Percentiles rank a stretch among this genome's conserved stretches.
Conservation (phyloP, 2,888 invertebrate genomes). For the Microctonus aethiopoides region DNA sequence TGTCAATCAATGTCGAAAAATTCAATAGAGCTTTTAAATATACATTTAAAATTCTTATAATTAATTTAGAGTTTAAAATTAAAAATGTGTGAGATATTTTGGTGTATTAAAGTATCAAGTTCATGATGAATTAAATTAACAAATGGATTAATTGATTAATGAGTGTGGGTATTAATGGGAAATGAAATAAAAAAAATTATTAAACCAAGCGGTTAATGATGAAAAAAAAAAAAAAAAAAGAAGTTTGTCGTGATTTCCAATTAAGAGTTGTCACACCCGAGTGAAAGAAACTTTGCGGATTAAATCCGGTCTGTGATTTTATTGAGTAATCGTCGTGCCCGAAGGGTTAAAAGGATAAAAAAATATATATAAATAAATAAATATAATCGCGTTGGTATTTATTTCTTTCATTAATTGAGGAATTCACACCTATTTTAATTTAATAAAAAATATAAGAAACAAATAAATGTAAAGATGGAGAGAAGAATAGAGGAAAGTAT, state of each 20-base stretch:
- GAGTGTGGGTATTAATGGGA: slow-evolving; percentile 33
- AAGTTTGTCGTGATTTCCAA: slow-evolving; percentile 29
- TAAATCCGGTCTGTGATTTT: slow-evolving; percentile 24
- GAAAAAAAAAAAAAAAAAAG: slow-evolving; percentile 11
- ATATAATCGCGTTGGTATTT: neutral
- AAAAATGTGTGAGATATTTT: no score
- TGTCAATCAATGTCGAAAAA: slow-evolving; percentile 41
- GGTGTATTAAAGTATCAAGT: no score
- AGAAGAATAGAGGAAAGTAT: neutral
- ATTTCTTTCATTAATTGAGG: slow-evolving; percentile 30
- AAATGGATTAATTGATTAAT: slow-evolving; percentile 34
- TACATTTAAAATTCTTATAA: no score
- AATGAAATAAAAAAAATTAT: slow-evolving; percentile 9
- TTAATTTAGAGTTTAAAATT: no score
- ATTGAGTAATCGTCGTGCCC: slow-evolving; percentile 30
- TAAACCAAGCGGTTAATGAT: neutral
- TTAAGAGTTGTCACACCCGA: slow-evolving; percentile 39
- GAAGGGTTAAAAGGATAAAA: slow-evolving; percentile 17
- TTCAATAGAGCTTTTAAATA: slow-evolving; percentile 22
- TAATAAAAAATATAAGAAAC: neutral
- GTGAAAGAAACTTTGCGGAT: slow-evolving; percentile 14
- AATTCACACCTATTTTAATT: slow-evolving; percentile 31
- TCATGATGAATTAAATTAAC: neutral
- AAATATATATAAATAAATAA: neutral
- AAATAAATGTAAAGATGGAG: neutral